A percentile compares a stretch with the other conserved stretches of the same genome.
Conservation (phyloP, 1,140 invertebrate species). For the Formica exsecta region DNA sequence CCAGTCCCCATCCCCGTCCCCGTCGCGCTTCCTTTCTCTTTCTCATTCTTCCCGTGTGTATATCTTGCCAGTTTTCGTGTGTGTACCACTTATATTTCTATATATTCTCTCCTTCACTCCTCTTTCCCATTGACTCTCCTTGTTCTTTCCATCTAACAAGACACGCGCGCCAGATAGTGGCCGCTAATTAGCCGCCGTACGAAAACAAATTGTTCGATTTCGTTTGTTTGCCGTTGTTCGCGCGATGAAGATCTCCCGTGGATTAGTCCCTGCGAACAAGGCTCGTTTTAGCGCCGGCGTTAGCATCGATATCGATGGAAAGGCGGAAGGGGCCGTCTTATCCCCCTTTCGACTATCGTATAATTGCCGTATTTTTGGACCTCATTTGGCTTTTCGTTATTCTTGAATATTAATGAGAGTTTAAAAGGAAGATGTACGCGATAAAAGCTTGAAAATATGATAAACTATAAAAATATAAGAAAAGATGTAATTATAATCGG, state of each 20-base stretch:
- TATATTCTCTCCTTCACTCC: not conserved
- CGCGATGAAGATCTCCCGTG: constrained; percentile 53
- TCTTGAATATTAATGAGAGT: not conserved
- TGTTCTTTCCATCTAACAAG: constrained; percentile 29
- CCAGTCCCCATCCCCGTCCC: not conserved
- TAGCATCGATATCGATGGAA: not conserved
- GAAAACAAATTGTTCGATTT: constrained; percentile 77
- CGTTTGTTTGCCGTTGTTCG: constrained; percentile 73
- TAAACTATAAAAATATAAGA: not conserved
- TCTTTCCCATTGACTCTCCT: constrained; percentile 22
- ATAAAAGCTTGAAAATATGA: not conserved
- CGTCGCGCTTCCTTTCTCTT: constrained; percentile 34
- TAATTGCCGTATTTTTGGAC: not conserved
- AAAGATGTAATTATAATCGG: not conserved
- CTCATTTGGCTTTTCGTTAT: not conserved
- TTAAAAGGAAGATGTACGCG: not conserved
- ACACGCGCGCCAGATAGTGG: constrained; percentile 72
- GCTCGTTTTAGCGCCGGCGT: constrained; percentile 32
- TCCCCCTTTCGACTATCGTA: no score
- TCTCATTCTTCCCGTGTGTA: constrained; percentile 25
- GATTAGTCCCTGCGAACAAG: constrained; percentile 51
- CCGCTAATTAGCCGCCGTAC: constrained; percentile 74
- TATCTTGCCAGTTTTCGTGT: constrained; percentile 13
- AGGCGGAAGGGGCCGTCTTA: no score
- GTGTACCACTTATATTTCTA: constrained; percentile 21